Percentiles rank a stretch among this genome's conserved stretches.
phyloP scores from a whole-genome alignment of 2,888 invertebrate genomes.

The Calameuta filiformis region DNA sequence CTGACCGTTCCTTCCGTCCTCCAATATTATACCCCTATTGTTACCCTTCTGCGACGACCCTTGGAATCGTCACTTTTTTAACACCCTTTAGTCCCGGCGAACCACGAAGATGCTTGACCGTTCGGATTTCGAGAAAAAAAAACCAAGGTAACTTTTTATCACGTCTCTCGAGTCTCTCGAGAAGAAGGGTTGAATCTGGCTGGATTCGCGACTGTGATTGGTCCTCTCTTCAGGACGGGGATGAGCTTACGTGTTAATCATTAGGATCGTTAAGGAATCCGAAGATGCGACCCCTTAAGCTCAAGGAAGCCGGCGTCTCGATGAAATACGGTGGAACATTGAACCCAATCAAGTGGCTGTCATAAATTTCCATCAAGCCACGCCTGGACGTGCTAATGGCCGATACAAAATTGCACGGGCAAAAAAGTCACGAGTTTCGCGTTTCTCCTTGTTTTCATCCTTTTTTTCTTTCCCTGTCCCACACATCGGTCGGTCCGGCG shows the following conservation, averaged over 20 bases:
- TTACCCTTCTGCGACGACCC: too few relatives aligned
- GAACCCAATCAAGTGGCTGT: conserved; percentile 65
- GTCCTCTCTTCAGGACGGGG: conserved; percentile 22
- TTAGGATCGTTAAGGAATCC: conserved; percentile 32
- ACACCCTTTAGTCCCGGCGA: too few relatives aligned
- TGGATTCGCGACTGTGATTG: conserved; percentile 12
- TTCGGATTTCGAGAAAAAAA: too few relatives aligned
- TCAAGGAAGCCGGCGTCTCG: conserved; percentile 18
- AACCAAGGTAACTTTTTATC: too few relatives aligned
- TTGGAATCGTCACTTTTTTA: too few relatives aligned
- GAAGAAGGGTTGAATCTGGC: conserved; percentile 12
- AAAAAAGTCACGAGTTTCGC: neutral
- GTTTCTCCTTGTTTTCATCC: too few relatives aligned
- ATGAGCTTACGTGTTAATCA: conserved; percentile 34
- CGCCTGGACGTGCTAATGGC: conserved; percentile 54
- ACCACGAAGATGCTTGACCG: too few relatives aligned
- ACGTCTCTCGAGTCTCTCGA: neutral
- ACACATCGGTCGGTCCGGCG: too few relatives aligned
- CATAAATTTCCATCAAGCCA: conserved; percentile 64
- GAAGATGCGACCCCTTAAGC: conserved; percentile 28
- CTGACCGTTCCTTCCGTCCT: too few relatives aligned
- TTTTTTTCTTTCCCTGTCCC: too few relatives aligned
- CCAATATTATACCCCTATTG: too few relatives aligned
- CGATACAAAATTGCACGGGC: conserved; percentile 53
- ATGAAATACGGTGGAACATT: conserved; percentile 62